These are phyloP conservation scores for Drosophila arizonae DNA, from an alignment of 1,140 invertebrate genomes.

Conservation along the genomic window DNA sequence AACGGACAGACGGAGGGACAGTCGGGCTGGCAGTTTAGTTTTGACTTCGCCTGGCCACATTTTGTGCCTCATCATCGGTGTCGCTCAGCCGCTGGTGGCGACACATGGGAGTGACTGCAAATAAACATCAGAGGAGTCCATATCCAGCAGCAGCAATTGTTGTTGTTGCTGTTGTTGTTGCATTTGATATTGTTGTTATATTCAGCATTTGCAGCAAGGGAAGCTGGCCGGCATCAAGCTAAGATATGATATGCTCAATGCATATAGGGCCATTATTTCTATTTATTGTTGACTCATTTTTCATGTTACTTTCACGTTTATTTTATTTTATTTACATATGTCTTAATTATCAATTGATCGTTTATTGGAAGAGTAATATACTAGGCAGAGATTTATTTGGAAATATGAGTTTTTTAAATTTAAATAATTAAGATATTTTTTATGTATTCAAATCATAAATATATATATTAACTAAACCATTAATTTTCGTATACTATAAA, in stretches of 20 bases:
- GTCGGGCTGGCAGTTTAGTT: conserved; percentile 67
- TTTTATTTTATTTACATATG: too few relatives aligned
- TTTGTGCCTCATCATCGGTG: conserved; percentile 66
- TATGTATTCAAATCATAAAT: too few relatives aligned
- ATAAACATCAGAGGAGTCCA: conserved; percentile 49
- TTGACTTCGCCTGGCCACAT: conserved; percentile 63
- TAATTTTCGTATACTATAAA: too few relatives aligned
- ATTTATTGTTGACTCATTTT: too few relatives aligned
- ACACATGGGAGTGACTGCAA: conserved; percentile 77
- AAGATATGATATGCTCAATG: neutral
- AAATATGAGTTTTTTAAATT: too few relatives aligned
- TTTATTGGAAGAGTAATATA: too few relatives aligned
- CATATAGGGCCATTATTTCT: neutral
- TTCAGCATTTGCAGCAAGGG: conserved; percentile 58
- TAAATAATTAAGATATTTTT: too few relatives aligned
- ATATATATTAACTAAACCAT: too few relatives aligned
- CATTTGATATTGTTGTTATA: conserved; percentile 67
- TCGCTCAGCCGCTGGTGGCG: conserved; percentile 63
- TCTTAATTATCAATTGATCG: too few relatives aligned
- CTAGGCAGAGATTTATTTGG: too few relatives aligned
- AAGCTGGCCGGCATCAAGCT: conserved; percentile 32
- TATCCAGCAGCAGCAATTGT: conserved; percentile 19
- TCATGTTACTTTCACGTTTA: too few relatives aligned
- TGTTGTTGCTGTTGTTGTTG: conserved; percentile 40
- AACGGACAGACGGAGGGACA: neutral